Base-by-base conservation (phyloP, 2,888 invertebrate species). In the Drosophila pegasa region DNA sequence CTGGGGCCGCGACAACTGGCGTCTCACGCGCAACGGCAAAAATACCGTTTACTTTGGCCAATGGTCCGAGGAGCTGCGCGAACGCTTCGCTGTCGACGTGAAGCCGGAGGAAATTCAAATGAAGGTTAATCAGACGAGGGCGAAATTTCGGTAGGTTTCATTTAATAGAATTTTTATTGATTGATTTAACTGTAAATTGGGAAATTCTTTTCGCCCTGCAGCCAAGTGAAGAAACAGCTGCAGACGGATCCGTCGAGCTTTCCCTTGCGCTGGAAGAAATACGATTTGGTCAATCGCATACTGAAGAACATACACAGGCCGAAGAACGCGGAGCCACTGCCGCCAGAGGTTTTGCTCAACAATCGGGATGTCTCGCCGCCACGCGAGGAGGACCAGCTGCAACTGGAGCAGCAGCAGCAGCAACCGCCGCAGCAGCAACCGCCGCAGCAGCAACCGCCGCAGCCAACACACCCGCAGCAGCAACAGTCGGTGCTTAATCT, bases 1-100 rank as follows among this genome's bases (percentile, higher is more conserved):
- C n/a, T 90, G 90, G 90, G 90, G 90, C 5, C 80, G 90, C 1
- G 90, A 90, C 41, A 90, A 90, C 48, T 90, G 90, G 90, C 88
- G 87, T 10, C 76, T 91, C 7, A 90, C 90, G 6, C 80, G 84
- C 8, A 88, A 89, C 43, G 90, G 90, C 7, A 90, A 90, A 54
- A 90, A 90, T 40, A 90, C 91, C 0, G 73, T 90, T 35, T 89
- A 78, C 55, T 90, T 90, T 68, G 89, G 70, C 8, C 65, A 89
- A 16, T 90, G 90, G 90, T 76, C 90, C 0, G 87, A 88, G 25
- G 90, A 90, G 60, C 58, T 90, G 54, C 86, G 75, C 9, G 89
- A 89, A 12, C 83, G 88, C 1, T 88, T 78, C 48, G 59, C 73
- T 0, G 88, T 91, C 2, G 91, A 91, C 38, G 87, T 91, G 1